Conservation (phyloP, 2,888 invertebrate species). For the Amiota mariae region DNA sequence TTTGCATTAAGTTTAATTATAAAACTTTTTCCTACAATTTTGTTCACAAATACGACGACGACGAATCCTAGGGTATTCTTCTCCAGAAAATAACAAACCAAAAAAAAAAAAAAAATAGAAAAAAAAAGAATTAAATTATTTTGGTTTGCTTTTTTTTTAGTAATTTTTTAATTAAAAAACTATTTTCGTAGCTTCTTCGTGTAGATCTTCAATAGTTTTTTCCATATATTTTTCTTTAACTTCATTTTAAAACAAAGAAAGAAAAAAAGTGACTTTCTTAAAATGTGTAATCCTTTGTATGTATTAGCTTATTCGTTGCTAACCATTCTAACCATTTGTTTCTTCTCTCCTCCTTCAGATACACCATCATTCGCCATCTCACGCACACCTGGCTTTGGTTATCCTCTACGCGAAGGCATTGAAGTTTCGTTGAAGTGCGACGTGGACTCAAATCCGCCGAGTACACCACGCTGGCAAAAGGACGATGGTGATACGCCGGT, state of each 20-base stretch:
- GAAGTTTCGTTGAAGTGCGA: slow-evolving; percentile 92
- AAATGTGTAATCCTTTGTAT: slow-evolving; percentile 3
- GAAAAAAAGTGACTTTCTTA: slow-evolving; percentile 12
- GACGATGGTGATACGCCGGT: slow-evolving; percentile 77
- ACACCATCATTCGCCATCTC: slow-evolving; percentile 94
- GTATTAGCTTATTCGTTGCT: no score
- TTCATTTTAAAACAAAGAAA: slow-evolving; percentile 13
- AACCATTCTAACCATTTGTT: slow-evolving; percentile 41
- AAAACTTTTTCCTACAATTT: slow-evolving; percentile 52
- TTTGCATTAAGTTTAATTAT: slow-evolving; percentile 68
- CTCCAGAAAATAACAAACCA: slow-evolving; percentile 3
- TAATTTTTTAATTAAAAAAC: slow-evolving; percentile 65
- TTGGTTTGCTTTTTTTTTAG: not conserved
- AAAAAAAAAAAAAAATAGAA: slow-evolving; percentile 14
- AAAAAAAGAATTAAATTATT: not conserved
- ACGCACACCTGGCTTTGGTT: slow-evolving; percentile 93
- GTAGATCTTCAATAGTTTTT: slow-evolving; percentile 29
- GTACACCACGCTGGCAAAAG: slow-evolving; percentile 87
- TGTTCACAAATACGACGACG: slow-evolving; percentile 15
- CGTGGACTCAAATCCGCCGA: slow-evolving; percentile 93
- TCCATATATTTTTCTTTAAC: slow-evolving; percentile 24
- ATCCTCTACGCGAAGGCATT: slow-evolving; percentile 90
- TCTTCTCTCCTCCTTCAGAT: slow-evolving; percentile 77
- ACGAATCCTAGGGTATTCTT: not conserved
- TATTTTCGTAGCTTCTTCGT: slow-evolving; percentile 57